Conservation (phyloP, 2,113 vertebrate genomes). For the Microtus montanus region DNA sequence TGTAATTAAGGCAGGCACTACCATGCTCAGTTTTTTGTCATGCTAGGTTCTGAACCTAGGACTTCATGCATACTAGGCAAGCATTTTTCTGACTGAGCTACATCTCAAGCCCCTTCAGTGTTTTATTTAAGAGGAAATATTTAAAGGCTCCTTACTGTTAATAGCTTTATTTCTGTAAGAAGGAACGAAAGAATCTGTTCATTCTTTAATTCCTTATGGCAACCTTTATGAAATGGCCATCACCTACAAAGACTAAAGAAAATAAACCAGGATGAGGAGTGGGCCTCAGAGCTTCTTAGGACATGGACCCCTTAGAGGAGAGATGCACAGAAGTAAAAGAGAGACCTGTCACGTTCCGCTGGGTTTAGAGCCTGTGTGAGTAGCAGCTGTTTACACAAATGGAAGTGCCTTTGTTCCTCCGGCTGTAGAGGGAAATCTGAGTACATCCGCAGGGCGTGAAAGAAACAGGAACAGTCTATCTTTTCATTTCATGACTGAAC, state of each 20-base stretch:
- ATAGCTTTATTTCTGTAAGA: background rate
- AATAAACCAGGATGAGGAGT: background rate
- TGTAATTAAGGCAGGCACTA: background rate
- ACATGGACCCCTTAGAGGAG: background rate
- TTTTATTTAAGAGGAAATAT: conserved; percentile 2
- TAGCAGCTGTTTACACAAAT: background rate
- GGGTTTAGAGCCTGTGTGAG: background rate
- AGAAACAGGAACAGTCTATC: background rate
- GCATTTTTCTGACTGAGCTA: background rate
- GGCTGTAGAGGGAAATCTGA: background rate
- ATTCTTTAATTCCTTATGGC: background rate
- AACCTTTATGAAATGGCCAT: background rate
- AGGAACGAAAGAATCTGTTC: conserved; percentile 7
- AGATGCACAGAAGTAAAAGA: background rate
- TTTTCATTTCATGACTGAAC: conserved; percentile 33
- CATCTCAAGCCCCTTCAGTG: background rate
- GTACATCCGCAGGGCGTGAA: background rate
- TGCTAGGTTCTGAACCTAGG: background rate
- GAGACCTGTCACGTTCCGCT: background rate
- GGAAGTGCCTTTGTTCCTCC: background rate
- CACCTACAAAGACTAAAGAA: background rate
- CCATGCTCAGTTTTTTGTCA: background rate
- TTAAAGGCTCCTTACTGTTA: background rate
- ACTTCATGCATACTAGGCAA: background rate
- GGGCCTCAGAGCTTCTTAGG: background rate